Conservation (phyloP, 2,888 invertebrate species). For the Brachyopa scutellaris region DNA sequence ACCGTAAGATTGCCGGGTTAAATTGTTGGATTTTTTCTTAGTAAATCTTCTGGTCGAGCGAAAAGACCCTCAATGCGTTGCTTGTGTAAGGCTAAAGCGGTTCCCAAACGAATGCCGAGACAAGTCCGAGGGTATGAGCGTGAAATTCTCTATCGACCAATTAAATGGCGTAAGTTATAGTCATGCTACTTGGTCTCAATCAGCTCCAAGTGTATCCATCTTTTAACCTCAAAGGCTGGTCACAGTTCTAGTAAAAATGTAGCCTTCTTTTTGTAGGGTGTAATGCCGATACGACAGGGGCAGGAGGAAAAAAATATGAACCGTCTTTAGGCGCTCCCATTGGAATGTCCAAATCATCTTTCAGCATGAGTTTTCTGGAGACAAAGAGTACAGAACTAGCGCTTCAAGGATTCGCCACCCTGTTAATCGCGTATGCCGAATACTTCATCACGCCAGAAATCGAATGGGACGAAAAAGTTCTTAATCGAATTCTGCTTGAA, state of each 20-base stretch:
- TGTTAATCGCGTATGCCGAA: slow-evolving; percentile 77
- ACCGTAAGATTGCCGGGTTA: too few relatives aligned
- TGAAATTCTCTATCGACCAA: slow-evolving; percentile 34
- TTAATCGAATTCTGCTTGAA: slow-evolving; percentile 77
- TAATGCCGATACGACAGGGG: too few relatives aligned
- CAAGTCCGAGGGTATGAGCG: slow-evolving; percentile 3
- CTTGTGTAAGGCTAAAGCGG: neutral
- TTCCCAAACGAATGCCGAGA: neutral
- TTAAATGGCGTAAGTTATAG: slow-evolving; percentile 47
- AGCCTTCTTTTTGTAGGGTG: slow-evolving; percentile 39
- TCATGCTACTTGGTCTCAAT: too few relatives aligned
- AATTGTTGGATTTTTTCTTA: too few relatives aligned
- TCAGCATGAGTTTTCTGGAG: slow-evolving; percentile 63
- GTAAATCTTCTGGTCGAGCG: too few relatives aligned
- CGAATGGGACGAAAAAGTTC: slow-evolving; percentile 76
- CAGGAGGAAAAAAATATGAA: neutral
- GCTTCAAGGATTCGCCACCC: slow-evolving; percentile 75
- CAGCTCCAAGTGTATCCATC: too few relatives aligned
- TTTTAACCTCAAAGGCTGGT: too few relatives aligned
- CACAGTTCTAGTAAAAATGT: too few relatives aligned
- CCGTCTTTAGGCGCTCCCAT: slow-evolving; percentile 75
- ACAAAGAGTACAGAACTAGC: slow-evolving; percentile 60
- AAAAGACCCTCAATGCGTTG: neutral
- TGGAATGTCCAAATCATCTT: slow-evolving; percentile 74
- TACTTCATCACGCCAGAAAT: slow-evolving; percentile 77